Percentiles rank a stretch among this genome's conserved stretches.
Evolutionary conservation across 2,113 vertebrate species (phyloP).

Genomic region (Lepisosteus oculatus): DNA sequence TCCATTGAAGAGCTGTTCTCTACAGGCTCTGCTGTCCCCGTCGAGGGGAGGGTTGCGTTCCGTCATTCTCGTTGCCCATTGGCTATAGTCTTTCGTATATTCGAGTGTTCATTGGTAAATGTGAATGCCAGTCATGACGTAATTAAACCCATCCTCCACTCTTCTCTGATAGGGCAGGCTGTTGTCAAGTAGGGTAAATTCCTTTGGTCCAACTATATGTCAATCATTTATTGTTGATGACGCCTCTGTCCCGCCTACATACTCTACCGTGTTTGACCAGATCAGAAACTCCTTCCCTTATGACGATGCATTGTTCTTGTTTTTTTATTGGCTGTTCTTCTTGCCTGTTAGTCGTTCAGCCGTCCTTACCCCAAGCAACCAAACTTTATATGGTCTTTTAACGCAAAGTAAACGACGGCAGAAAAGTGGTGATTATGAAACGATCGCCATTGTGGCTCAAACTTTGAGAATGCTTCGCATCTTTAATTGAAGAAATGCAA

Average conservation of each 20-base stretch:
- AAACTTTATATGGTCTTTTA: not conserved
- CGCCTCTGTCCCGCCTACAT: constrained; percentile 1
- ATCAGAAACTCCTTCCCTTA: too few relatives aligned
- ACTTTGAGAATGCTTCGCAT: not conserved
- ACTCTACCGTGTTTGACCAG: constrained; percentile 4
- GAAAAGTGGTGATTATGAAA: not conserved
- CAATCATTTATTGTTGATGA: not conserved
- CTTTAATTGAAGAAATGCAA: not conserved
- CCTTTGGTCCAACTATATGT: not conserved
- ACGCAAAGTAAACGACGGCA: not conserved
- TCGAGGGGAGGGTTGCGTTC: constrained; percentile 36
- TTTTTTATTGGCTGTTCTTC: not conserved
- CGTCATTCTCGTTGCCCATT: constrained; percentile 29
- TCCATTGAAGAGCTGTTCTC: constrained; percentile 70
- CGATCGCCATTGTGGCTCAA: not conserved
- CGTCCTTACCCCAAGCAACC: not conserved
- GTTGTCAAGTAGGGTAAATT: constrained; percentile 6
- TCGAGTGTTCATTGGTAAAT: constrained; percentile 32
- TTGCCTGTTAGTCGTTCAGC: not conserved
- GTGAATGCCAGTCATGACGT: constrained; percentile 35
- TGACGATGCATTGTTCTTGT: not conserved
- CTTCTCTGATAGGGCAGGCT: not conserved
- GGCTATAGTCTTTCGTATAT: constrained; percentile 22
- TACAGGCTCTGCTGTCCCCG: constrained; percentile 52
- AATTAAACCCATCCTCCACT: not conserved